Conservation (phyloP, 2,888 invertebrate genomes). For the Chrysolina oricalcia region DNA sequence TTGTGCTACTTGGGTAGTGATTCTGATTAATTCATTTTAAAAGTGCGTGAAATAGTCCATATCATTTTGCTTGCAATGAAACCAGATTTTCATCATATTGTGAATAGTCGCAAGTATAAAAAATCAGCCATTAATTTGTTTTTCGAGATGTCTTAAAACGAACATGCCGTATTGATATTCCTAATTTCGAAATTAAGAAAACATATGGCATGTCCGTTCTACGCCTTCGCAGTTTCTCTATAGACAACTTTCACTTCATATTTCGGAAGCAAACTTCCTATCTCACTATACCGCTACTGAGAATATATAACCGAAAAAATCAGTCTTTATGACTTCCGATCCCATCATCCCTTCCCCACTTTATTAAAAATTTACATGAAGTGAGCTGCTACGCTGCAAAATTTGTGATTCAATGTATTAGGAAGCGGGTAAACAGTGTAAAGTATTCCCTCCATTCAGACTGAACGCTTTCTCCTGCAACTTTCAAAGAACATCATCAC, state of each 20-base stretch:
- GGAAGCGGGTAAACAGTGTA: slow-evolving; percentile 7
- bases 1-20: no score
- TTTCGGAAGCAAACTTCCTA: not conserved
- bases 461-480: not conserved
- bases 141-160: no score
- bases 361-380: slow-evolving; percentile 4
- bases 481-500: not conserved
- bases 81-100: no score
- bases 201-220: no score
- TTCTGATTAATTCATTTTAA: no score
- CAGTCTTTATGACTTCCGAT: slow-evolving; percentile 9
- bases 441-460: not conserved
- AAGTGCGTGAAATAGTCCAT: no score
- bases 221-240: no score
- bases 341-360: not conserved
- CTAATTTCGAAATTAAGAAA: no score
- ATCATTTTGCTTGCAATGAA: no score
- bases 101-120: no score
- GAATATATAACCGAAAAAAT: slow-evolving; percentile 6
- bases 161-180: no score
- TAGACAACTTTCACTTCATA: not conserved
- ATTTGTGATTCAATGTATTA: slow-evolving; percentile 5
- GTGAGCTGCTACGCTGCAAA: slow-evolving; percentile 9
- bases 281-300: slow-evolving; percentile 7
- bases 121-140: no score